Conservation (phyloP, 2,888 invertebrate genomes). For the Serrognathus titanus region DNA sequence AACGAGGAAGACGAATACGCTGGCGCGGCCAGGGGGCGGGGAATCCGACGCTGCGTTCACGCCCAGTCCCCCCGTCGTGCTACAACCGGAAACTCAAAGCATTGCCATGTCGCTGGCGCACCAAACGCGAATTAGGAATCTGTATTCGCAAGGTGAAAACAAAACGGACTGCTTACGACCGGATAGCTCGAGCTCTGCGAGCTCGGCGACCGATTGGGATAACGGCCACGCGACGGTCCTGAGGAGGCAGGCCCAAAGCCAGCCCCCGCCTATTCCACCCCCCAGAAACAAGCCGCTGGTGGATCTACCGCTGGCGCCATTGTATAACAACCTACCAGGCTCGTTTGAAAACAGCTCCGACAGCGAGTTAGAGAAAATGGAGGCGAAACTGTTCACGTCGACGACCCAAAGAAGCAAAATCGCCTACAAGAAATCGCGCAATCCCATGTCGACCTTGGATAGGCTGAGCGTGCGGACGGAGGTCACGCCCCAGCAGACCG, state of each 20-base stretch:
- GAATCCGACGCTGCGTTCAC: slow-evolving; percentile 88
- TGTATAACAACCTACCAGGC: slow-evolving; percentile 54
- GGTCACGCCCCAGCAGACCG: slow-evolving; percentile 43
- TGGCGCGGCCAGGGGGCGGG: slow-evolving; percentile 56
- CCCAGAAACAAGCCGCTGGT: slow-evolving; percentile 49
- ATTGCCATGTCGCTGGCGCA: slow-evolving; percentile 76
- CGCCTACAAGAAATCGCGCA: slow-evolving; percentile 35
- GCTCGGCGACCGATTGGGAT: slow-evolving; percentile 88
- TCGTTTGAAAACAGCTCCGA: slow-evolving; percentile 57
- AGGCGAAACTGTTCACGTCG: slow-evolving; percentile 45
- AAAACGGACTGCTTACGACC: slow-evolving; percentile 50
- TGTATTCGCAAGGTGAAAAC: slow-evolving; percentile 57
- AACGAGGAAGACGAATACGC: slow-evolving; percentile 42
- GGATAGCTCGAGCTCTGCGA: slow-evolving; percentile 75
- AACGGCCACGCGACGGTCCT: slow-evolving; percentile 85
- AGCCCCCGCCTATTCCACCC: slow-evolving; percentile 51
- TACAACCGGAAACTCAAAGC: slow-evolving; percentile 54
- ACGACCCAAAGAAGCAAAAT: slow-evolving; percentile 41
- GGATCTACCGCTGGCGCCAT: slow-evolving; percentile 51
- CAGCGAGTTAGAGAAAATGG: slow-evolving; percentile 57
- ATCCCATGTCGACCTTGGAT: slow-evolving; percentile 41
- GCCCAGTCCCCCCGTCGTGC: slow-evolving; percentile 75
- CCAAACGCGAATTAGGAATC: slow-evolving; percentile 77
- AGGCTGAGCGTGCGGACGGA: slow-evolving; percentile 60
- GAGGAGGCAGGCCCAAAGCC: slow-evolving; percentile 56